Conservation (phyloP, 2,113 vertebrate genomes). For the Stegostoma tigrinum region DNA sequence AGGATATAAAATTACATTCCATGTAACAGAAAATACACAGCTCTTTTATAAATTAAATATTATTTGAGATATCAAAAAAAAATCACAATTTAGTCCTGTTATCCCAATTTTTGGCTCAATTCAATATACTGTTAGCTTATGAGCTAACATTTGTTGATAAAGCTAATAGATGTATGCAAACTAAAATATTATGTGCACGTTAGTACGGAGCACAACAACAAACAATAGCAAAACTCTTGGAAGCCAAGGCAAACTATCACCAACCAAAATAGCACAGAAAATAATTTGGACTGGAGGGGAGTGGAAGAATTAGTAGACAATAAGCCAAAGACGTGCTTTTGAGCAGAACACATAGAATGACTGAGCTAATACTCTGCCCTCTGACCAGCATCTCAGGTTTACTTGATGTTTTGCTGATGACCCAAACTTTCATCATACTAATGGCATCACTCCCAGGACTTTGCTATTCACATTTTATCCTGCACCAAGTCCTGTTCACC, state of each 20-base stretch:
- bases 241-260: not conserved
- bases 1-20: not conserved
- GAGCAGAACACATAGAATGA: not conserved
- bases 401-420: not conserved
- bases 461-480: not conserved
- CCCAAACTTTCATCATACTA: not conserved
- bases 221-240: not conserved
- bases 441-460: not conserved
- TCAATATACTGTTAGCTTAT: not conserved
- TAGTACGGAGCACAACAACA: not conserved
- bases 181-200: not conserved
- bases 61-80: not conserved
- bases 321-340: not conserved
- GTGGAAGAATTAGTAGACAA: not conserved
- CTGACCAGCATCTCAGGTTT: not conserved
- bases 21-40: not conserved
- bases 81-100: not conserved
- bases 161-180: not conserved
- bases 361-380: not conserved
- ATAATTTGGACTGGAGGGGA: not conserved
- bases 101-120: not conserved
- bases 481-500: not conserved
- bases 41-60: not conserved
- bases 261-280: not conserved
- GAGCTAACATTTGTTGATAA: not conserved